phyloP scores from a whole-genome alignment of 2,888 invertebrate species.

The Caenorhabditis angaria region DNA sequence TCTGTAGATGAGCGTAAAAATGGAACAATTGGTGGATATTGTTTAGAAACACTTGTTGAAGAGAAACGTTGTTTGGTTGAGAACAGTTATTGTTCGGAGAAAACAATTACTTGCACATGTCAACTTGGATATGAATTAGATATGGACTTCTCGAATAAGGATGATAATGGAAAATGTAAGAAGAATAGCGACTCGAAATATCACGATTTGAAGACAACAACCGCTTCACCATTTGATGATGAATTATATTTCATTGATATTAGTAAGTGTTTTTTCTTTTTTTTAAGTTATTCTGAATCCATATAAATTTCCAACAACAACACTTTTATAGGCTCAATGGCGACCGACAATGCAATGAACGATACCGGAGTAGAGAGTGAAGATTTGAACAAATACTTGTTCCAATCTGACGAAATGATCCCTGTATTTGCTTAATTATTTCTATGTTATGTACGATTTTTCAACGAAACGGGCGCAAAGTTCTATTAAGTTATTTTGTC shows the following conservation, averaged over 20 bases:
- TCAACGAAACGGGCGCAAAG: constrained; percentile 2
- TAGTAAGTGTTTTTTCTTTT: constrained; percentile 30
- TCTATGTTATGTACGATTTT: neutral
- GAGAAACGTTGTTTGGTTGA: constrained; percentile 67
- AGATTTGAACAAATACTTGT: constrained; percentile 56
- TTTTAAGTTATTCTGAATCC: neutral
- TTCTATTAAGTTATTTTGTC: constrained; percentile 6
- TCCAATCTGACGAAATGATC: constrained; percentile 58
- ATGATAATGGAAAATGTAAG: constrained; percentile 62
- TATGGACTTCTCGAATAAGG: constrained; percentile 67
- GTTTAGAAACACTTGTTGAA: constrained; percentile 66
- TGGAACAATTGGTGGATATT: constrained; percentile 71
- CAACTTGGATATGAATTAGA: constrained; percentile 68
- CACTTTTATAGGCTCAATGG: constrained; percentile 43
- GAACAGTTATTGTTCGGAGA: constrained; percentile 69
- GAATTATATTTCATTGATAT: constrained; percentile 63
- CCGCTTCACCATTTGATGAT: constrained; percentile 48
- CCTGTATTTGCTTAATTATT: constrained; percentile 53
- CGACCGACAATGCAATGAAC: constrained; percentile 42
- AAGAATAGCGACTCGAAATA: constrained; percentile 56
- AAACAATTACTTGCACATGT: constrained; percentile 68
- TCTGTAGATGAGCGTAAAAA: constrained; percentile 71
- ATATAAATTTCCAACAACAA: neutral
- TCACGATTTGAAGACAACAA: constrained; percentile 37
- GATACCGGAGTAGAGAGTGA: constrained; percentile 48